A percentile compares a stretch with the other conserved stretches of the same genome.
Evolutionary conservation across 2,888 invertebrate species (phyloP).

Genomic region (Oxytorus armatus): DNA sequence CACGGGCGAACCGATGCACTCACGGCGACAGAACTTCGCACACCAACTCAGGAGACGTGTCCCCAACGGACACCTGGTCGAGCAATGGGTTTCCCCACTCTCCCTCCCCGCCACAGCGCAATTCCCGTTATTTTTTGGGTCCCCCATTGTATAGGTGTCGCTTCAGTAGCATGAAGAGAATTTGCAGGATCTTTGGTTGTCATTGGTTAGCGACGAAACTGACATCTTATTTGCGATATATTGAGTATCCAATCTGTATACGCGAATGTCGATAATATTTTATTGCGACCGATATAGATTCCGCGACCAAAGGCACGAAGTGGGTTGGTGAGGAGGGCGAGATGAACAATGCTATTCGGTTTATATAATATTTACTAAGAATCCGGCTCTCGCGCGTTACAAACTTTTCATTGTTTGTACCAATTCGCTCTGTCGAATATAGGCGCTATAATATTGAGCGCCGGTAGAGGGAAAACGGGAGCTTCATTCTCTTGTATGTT

Average conservation of each 20-base stretch:
- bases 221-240: background rate
- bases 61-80: too few species aligned
- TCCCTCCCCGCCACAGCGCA: too few species aligned
- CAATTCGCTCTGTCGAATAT: conserved; percentile 6
- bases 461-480: too few species aligned
- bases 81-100: too few species aligned
- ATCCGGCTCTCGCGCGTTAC: conserved; percentile 20
- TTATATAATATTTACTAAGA: conserved; percentile 65
- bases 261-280: conserved; percentile 18
- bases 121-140: too few species aligned
- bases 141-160: background rate
- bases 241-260: background rate
- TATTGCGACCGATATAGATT: conserved; percentile 14
- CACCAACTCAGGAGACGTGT: too few species aligned
- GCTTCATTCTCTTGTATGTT: conserved; percentile 49
- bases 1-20: too few species aligned
- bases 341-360: conserved; percentile 70
- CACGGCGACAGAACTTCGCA: too few species aligned
- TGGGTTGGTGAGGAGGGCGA: too few species aligned
- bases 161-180: background rate
- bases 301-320: conserved; percentile 13
- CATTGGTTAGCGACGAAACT: background rate
- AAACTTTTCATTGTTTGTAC: conserved; percentile 22
- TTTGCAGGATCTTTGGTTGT: background rate
- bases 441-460: background rate